Evolutionary conservation across 2,113 vertebrate genomes (phyloP), one percentile per base, ranked within the genome.

Genomic region (Lophotis ruficrista): DNA sequence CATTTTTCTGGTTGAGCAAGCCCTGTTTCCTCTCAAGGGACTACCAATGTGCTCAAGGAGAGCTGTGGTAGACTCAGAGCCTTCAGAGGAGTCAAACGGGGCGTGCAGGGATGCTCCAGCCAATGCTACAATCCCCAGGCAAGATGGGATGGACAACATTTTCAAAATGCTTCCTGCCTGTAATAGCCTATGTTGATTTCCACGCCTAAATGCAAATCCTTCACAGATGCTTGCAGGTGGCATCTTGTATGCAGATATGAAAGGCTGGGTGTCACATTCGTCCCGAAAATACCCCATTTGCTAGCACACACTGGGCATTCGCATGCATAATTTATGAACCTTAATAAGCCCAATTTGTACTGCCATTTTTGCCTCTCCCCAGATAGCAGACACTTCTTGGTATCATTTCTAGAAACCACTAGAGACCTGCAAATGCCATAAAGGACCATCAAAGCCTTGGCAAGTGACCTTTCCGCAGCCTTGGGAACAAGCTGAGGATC

Each of bases 31-130:
- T 86, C 41, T 43, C 0, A 0, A 89, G 70, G 77, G 37, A 57
- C 64, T 75, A 58, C 37, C 35, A 38, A n/a, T 28, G 22, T 77
- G 56, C 19, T 69, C 10, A 35, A 53, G 51, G 33, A 57, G 37
- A 80, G 8, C 11, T 4, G n/a, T 6, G 8, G 23, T 16, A 50
- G 53, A 21, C n/a, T 81, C 21, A 7, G 33, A 47, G 57, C 35
- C 35, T 85, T 56, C 62, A 53, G 53, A 65, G 31, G 35, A n/a
- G n/a, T 70, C 50, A 31, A 4, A 1, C 0, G 0, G 51, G 30
- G 17, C 0, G 6, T 68, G 47, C 53, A 47, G 47, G 28, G 68
- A 62, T 5, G 9, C 70, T 73, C 45, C 23, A 45, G 75, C 14
- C 1, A 4, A 17, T 48, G 38, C 43, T 68, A 35, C 58, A 69